A percentile compares a stretch with the other conserved stretches of the same genome.
Evolutionary conservation across 2,113 vertebrate genomes (phyloP).

Genomic region (Lamprotornis superbus): DNA sequence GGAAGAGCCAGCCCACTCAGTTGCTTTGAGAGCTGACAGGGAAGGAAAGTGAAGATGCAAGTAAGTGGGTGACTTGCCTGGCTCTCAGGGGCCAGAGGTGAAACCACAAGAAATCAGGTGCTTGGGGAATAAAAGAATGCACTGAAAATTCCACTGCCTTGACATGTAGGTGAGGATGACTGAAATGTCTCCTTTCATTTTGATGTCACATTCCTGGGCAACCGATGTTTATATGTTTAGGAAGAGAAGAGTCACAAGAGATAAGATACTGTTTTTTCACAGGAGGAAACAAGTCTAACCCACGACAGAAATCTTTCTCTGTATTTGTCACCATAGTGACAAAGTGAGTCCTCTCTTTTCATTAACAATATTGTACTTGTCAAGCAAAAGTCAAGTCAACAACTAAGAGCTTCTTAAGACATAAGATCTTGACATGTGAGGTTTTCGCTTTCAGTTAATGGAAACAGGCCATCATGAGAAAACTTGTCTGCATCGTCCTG

Average conservation of each 20-base stretch:
- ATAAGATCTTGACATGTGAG: neutral
- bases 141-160: neutral
- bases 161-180: rapidly evolving
- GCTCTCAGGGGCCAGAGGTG: neutral
- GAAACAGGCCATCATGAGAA: neutral
- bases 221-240: neutral
- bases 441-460: neutral
- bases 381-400: neutral
- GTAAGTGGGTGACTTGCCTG: neutral
- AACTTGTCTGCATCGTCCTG: neutral
- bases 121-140: neutral
- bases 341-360: neutral
- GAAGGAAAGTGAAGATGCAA: neutral
- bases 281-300: neutral
- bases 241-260: neutral
- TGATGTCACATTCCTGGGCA: neutral
- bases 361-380: neutral
- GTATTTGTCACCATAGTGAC: neutral
- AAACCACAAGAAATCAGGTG: neutral
- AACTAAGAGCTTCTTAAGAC: neutral
- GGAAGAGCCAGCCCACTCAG: neutral
- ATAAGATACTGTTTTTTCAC: neutral
- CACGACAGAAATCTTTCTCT: neutral
- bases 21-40: neutral
- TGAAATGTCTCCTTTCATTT: neutral